Conservation (phyloP, 2,888 invertebrate species). For the Papilio protenor region DNA sequence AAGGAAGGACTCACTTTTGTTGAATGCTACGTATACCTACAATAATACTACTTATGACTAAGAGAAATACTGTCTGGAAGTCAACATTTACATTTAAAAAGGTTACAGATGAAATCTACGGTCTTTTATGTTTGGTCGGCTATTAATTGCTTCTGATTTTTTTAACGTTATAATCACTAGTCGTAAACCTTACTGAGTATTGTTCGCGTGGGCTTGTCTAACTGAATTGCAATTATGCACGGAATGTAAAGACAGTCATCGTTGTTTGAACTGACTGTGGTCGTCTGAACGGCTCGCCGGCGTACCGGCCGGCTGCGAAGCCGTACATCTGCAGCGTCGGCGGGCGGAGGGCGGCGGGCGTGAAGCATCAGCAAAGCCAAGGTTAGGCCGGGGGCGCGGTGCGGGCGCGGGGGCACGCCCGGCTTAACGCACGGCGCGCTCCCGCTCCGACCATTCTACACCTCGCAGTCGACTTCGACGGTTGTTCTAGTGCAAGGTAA, state of each 20-base stretch:
- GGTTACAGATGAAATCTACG: neutral
- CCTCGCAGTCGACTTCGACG: constrained; percentile 84
- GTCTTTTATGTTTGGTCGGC: neutral
- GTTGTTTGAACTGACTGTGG: constrained; percentile 32
- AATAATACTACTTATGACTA: neutral
- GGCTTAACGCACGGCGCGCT: constrained; percentile 81
- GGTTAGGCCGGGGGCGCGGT: constrained; percentile 77
- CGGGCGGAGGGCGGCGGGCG: constrained; percentile 57
- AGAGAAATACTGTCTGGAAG: neutral
- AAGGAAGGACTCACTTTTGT: neutral
- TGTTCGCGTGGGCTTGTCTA: constrained; percentile 3
- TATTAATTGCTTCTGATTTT: neutral
- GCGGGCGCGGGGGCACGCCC: constrained; percentile 74
- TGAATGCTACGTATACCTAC: neutral
- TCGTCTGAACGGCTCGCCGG: neutral
- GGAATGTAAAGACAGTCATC: constrained; percentile 32
- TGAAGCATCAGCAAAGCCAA: constrained; percentile 78
- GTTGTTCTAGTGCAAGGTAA: constrained; percentile 84
- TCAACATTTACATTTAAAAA: neutral
- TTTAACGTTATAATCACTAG: neutral
- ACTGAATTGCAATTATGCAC: constrained; percentile 19
- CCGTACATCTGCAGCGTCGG: constrained; percentile 55
- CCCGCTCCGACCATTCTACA: constrained; percentile 82
- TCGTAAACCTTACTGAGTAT: constrained; percentile 12
- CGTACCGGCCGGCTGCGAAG: constrained; percentile 56